A percentile compares a stretch with the other conserved stretches of the same genome.
phyloP scores from a whole-genome alignment of 2,797 vertebrate genomes.

The Clarias platycephalus region DNA sequence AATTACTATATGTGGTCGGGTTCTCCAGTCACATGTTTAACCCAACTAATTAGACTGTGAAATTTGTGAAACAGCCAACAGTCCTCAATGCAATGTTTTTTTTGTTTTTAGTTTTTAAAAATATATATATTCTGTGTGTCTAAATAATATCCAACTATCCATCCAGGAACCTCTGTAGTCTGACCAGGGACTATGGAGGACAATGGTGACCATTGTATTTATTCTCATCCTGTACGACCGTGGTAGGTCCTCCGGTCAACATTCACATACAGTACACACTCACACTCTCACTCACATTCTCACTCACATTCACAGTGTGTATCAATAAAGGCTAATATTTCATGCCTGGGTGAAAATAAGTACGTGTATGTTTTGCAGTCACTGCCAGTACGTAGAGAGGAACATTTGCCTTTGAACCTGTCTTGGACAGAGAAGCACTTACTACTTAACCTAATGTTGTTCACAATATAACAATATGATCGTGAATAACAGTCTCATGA shows the following conservation, averaged over 20 bases:
- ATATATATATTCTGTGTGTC: background rate
- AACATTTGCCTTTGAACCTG: background rate
- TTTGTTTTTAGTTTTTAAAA: too few relatives aligned
- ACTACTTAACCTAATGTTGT: background rate
- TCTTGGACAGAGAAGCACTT: background rate
- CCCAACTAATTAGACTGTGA: slow-evolving; percentile 12
- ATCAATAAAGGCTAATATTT: slow-evolving; percentile 5
- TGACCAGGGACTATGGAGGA: too few relatives aligned
- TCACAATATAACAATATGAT: background rate
- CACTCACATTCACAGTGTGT: background rate
- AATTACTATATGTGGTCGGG: background rate
- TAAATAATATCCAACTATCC: background rate
- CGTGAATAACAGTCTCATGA: background rate
- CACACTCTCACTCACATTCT: too few relatives aligned
- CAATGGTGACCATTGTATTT: too few relatives aligned
- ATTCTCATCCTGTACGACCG: too few relatives aligned
- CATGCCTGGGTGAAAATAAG: background rate
- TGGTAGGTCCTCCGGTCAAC: too few relatives aligned
- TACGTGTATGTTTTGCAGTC: background rate
- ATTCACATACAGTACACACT: too few relatives aligned
- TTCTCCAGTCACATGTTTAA: background rate
- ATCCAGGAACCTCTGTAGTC: too few relatives aligned
- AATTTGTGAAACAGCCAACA: slow-evolving; percentile 6
- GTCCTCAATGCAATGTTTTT: background rate
- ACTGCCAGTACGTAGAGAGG: background rate